phyloP scores from a whole-genome alignment of 2,113 vertebrate species.

The Chinchilla lanigera region DNA sequence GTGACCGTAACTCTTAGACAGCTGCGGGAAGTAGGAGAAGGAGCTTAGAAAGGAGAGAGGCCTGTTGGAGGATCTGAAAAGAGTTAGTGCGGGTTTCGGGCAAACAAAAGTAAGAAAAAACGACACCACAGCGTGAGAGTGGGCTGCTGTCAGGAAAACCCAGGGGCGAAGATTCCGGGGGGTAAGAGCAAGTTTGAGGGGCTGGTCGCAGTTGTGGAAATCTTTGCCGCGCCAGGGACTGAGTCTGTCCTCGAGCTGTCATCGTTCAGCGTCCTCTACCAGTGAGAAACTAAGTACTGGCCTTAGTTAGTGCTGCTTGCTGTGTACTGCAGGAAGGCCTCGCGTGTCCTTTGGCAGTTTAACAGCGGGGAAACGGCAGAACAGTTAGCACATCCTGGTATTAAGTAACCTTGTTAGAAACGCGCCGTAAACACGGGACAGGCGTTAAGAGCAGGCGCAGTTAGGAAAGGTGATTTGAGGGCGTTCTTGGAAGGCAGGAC shows the following conservation, averaged over 20 bases:
- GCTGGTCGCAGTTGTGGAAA: background rate
- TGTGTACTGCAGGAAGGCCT: background rate
- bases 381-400: background rate
- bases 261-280: background rate
- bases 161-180: background rate
- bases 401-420: background rate
- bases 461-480: background rate
- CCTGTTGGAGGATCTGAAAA: background rate
- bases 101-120: background rate
- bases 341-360: background rate
- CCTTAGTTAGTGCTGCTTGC: background rate
- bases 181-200: background rate
- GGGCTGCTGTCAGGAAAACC: background rate
- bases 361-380: background rate
- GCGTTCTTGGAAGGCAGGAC: background rate
- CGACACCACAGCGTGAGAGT: background rate
- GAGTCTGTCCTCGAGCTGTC: background rate
- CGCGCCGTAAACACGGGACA: background rate
- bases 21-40: background rate
- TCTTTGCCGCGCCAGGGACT: background rate
- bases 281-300: background rate
- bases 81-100: background rate
- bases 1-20: background rate
- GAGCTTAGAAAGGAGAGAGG: background rate
- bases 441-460: background rate